Evolutionary conservation across 2,888 invertebrate genomes (phyloP).

Genomic region (Tachina fera): DNA sequence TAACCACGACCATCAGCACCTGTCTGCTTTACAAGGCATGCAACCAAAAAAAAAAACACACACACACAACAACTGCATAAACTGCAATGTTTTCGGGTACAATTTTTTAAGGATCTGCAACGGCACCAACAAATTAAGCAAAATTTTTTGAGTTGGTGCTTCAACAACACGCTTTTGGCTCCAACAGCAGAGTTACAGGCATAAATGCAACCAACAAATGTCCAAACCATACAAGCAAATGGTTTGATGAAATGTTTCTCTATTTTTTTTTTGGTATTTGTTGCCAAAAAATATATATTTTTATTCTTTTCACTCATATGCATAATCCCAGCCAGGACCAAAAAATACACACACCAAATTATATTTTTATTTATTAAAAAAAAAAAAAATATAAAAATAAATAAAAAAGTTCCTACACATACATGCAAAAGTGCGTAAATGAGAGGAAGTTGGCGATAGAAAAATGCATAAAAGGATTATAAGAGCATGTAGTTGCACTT

Average conservation of each 20-base stretch:
- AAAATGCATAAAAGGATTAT: conserved; percentile 20
- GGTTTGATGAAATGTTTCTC: conserved; percentile 26
- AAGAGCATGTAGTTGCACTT: not conserved
- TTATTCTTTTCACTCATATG: conserved; percentile 46
- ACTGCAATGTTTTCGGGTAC: conserved; percentile 3
- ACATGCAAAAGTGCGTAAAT: conserved; percentile 60
- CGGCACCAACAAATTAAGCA: conserved; percentile 65
- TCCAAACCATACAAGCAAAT: conserved; percentile 10
- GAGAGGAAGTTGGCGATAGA: conserved; percentile 61
- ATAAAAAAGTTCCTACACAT: not conserved
- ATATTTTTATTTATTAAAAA: conserved; percentile 36
- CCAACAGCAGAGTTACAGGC: conserved; percentile 23
- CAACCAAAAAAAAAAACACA: not conserved
- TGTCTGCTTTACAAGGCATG: conserved; percentile 46
- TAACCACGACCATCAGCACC: conserved; percentile 58
- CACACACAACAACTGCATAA: not conserved
- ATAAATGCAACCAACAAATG: conserved; percentile 39
- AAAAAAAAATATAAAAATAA: not conserved
- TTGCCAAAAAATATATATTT: conserved; percentile 14
- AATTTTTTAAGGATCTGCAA: conserved; percentile 26
- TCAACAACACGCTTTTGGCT: conserved; percentile 41
- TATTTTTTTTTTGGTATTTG: not conserved
- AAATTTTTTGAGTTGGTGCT: conserved; percentile 52
- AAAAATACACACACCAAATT: conserved; percentile 31
- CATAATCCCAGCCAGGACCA: conserved; percentile 36